phyloP scores from a whole-genome alignment of 2,113 vertebrate genomes.

The Cryptomyrus ogoouensis region DNA sequence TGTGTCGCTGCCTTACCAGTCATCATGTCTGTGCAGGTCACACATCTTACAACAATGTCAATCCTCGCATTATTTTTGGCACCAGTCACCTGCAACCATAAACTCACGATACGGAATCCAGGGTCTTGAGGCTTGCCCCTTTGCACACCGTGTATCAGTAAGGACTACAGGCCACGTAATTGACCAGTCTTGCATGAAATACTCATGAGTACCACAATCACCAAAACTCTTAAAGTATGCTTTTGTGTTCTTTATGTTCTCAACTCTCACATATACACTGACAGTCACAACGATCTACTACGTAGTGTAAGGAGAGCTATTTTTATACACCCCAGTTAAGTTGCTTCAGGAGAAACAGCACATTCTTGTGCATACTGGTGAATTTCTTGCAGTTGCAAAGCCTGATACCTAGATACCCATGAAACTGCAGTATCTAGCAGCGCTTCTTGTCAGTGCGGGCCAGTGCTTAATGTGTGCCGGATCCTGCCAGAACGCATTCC shows the following conservation, averaged over 20 bases:
- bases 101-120: neutral
- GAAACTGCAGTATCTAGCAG: neutral
- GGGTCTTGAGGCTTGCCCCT: neutral
- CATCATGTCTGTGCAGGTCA: neutral
- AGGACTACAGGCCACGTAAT: neutral
- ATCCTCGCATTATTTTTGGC: neutral
- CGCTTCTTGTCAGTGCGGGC: neutral
- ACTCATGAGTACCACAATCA: neutral
- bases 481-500: neutral
- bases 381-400: neutral
- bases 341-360: neutral
- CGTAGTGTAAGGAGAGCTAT: neutral
- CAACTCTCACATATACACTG: neutral
- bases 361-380: neutral
- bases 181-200: neutral
- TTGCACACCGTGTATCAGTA: neutral
- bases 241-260: neutral
- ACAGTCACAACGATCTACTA: neutral
- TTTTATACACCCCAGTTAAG: neutral
- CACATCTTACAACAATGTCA: neutral
- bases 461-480: neutral
- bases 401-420: neutral
- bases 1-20: slow-evolving; percentile 15
- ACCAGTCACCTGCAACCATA: neutral
- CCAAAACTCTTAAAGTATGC: neutral